Evolutionary conservation across 2,888 invertebrate genomes (phyloP).

Genomic region (Phania funesta): DNA sequence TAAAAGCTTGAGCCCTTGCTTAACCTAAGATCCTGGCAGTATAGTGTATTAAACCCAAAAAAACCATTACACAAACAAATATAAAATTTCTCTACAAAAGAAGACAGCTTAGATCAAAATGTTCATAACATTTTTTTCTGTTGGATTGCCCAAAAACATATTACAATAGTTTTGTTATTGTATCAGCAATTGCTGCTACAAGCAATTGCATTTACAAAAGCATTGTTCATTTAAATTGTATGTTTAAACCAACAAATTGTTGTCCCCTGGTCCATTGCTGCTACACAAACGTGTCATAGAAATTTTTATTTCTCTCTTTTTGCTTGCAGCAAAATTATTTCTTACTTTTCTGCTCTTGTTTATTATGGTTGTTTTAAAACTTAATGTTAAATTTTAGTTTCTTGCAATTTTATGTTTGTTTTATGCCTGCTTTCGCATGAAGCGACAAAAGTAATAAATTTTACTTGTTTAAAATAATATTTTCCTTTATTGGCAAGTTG

Average conservation of each 20-base stretch:
- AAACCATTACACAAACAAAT: neutral
- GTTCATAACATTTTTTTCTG: constrained; percentile 32
- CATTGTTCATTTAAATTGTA: neutral
- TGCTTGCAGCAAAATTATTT: constrained; percentile 3
- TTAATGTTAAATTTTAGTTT: constrained; percentile 35
- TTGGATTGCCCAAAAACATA: constrained; percentile 8
- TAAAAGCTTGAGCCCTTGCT: constrained; percentile 8
- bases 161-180: neutral
- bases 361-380: constrained; percentile 34
- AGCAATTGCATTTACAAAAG: neutral
- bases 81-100: neutral
- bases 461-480: constrained; percentile 51
- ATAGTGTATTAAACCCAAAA: neutral
- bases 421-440: constrained; percentile 51
- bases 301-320: neutral
- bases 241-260: constrained; percentile 44
- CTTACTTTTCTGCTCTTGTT: constrained; percentile 23
- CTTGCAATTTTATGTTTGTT: constrained; percentile 35
- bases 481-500: constrained; percentile 22
- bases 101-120: constrained; percentile 17
- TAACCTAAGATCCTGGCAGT: neutral
- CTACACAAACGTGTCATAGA: neutral
- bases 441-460: constrained; percentile 61
- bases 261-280: neutral
- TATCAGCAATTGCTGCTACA: neutral